A percentile compares a stretch with the other conserved stretches of the same genome.
phyloP scores from a whole-genome alignment of 35 echinoderm and acorn worm species.

The Lytechinus variegatus region DNA sequence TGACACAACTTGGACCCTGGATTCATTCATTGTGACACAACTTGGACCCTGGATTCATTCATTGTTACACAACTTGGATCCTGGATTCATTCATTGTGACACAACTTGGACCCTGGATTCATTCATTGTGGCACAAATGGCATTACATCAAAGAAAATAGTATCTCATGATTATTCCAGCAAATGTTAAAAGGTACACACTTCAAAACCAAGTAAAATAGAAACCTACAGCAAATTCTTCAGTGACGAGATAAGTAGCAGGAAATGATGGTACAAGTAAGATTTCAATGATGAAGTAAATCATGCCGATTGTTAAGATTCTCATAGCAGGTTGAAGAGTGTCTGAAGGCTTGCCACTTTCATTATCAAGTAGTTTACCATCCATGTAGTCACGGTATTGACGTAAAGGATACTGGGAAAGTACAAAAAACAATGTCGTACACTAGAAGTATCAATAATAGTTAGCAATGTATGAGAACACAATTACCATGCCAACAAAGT shows the following conservation, averaged over 20 bases:
- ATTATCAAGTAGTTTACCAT: constrained; percentile 63
- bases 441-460: no score
- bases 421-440: not conserved
- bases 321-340: constrained; percentile 61
- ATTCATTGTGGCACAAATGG: no score
- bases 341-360: constrained; percentile 52
- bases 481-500: no score
- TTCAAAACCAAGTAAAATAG: not conserved
- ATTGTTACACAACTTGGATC: no score
- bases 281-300: constrained; percentile 43
- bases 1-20: no score
- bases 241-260: constrained; percentile 40
- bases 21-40: no score
- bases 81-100: no score
- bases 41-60: no score
- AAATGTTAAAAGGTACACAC: not conserved
- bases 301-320: constrained; percentile 42
- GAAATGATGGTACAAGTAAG: constrained; percentile 36
- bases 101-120: no score
- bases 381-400: constrained; percentile 72
- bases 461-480: no score
- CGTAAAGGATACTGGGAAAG: constrained; percentile 74
- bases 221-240: constrained; percentile 82
- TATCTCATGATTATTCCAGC: no score
- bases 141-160: no score